phyloP scores from a whole-genome alignment of 2,113 vertebrate species.

The Cichladusa arquata region DNA sequence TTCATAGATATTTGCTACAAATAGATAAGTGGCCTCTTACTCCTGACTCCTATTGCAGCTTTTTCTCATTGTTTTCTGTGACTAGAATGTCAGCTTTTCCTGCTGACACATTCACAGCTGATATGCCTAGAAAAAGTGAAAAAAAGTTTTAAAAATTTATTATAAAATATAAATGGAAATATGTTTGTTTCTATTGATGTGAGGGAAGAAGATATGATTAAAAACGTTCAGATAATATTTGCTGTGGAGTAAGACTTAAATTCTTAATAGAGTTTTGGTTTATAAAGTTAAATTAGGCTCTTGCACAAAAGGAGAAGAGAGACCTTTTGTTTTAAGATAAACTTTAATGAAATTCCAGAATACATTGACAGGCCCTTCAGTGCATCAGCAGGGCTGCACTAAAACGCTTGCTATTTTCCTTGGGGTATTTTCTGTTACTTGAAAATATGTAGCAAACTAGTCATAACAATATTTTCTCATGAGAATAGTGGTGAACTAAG shows the following conservation, averaged over 20 bases:
- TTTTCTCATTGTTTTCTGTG: background rate
- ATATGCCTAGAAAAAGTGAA: background rate
- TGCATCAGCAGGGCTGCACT: background rate
- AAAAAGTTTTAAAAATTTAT: background rate
- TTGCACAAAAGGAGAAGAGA: background rate
- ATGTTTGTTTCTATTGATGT: background rate
- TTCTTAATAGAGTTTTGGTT: background rate
- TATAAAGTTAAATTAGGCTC: background rate
- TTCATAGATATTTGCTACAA: background rate
- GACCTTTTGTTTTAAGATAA: constrained; percentile 22
- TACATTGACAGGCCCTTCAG: background rate
- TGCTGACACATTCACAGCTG: background rate
- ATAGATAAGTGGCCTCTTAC: background rate
- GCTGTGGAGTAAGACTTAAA: background rate
- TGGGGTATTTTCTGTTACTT: constrained; percentile 27
- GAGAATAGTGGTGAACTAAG: constrained; percentile 43
- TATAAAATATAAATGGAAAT: background rate
- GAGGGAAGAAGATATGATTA: background rate
- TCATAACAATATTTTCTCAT: constrained; percentile 19
- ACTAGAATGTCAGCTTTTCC: background rate
- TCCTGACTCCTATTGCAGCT: background rate
- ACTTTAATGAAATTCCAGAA: constrained; percentile 34
- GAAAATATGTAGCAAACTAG: constrained; percentile 26
- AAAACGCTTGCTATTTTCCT: constrained; percentile 43
- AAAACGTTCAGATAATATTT: background rate